Evolutionary conservation across 2,797 vertebrate species (phyloP).

Genomic region (Semotilus atromaculatus): DNA sequence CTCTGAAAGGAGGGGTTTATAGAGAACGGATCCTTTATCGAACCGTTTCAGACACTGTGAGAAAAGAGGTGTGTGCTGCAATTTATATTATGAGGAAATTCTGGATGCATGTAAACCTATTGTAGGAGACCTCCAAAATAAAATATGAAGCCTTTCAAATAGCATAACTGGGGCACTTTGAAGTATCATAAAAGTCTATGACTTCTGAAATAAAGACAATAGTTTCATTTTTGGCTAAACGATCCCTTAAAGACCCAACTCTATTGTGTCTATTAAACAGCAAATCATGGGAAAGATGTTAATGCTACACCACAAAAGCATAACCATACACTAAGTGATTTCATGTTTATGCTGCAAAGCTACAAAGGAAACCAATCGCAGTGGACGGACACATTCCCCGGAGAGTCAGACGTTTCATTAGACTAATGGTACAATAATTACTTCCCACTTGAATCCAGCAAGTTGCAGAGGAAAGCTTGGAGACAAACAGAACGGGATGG

Average conservation of each 20-base stretch:
- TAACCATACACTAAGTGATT: neutral
- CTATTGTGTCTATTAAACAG: neutral
- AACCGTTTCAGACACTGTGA: neutral
- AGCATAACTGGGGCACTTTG: neutral
- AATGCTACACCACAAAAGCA: neutral
- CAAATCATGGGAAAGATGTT: neutral
- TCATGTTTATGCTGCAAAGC: constrained; percentile 20
- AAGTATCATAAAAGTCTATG: neutral
- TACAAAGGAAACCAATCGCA: constrained; percentile 1
- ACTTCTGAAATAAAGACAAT: neutral
- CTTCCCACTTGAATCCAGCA: constrained; percentile 44
- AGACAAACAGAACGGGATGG: constrained; percentile 49
- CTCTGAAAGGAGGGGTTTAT: no score
- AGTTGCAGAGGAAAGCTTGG: constrained; percentile 18
- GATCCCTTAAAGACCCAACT: neutral
- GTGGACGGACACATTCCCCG: constrained; percentile 4
- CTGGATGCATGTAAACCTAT: neutral
- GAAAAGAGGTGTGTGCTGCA: neutral
- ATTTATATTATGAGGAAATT: neutral
- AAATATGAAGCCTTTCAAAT: neutral
- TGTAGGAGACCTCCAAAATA: neutral
- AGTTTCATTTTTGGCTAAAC: neutral
- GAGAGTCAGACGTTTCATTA: constrained; percentile 41
- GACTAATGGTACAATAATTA: constrained; percentile 45
- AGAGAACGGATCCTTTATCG: no score